Conservation (phyloP, 2,113 vertebrate genomes). For the Pimephales promelas region DNA sequence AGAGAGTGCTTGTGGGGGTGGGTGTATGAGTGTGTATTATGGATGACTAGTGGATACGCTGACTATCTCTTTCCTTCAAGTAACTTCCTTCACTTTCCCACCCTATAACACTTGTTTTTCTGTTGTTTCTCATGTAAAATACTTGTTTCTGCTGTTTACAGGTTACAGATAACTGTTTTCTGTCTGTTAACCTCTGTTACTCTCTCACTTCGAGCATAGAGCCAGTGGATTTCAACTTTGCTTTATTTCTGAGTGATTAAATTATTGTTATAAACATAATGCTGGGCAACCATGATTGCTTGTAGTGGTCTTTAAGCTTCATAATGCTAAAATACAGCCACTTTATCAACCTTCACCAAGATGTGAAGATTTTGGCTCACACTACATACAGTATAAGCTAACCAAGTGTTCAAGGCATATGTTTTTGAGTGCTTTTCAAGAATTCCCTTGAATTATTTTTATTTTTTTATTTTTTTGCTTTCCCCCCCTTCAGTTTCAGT, state of each 20-base stretch:
- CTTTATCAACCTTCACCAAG: constrained; percentile 10
- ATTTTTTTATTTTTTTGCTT: constrained; percentile 14
- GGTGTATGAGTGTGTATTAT: constrained; percentile 14
- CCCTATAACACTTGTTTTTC: constrained; percentile 54
- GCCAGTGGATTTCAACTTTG: constrained; percentile 12
- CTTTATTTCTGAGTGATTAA: constrained; percentile 17
- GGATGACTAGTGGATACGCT: constrained; percentile 58
- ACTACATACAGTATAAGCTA: constrained; percentile 3
- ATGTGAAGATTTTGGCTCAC: constrained; percentile 16
- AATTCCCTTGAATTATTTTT: background rate
- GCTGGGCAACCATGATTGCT: constrained; percentile 16
- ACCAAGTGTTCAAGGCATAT: background rate
- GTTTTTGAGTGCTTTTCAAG: constrained; percentile 28
- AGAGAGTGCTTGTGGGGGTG: constrained; percentile 23
- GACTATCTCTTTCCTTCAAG: constrained; percentile 57
- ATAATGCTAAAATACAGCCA: background rate
- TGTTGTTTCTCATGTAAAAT: constrained; percentile 11
- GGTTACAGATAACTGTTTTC: constrained; percentile 1
- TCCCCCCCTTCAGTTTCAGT: background rate
- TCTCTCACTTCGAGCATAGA: background rate
- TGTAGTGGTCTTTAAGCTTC: background rate
- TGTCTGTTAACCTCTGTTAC: constrained; percentile 23
- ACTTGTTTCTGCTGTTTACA: constrained; percentile 12
- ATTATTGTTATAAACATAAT: constrained; percentile 25
- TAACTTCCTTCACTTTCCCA: constrained; percentile 36